Evolutionary conservation across 2,113 vertebrate species (phyloP).

Genomic region (Aphyosemion australe): DNA sequence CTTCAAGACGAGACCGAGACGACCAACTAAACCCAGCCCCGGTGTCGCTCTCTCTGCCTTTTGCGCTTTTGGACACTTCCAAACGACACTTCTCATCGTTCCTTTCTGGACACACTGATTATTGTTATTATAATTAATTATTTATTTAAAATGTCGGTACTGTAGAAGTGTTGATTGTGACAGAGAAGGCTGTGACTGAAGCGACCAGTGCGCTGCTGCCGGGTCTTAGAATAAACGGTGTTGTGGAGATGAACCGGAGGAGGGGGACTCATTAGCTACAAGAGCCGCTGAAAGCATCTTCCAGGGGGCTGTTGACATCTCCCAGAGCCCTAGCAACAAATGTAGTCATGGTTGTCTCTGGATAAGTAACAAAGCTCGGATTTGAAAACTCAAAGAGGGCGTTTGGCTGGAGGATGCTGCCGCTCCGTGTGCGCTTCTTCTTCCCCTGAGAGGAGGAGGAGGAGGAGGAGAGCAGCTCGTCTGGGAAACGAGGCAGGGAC

Average conservation of each 20-base stretch:
- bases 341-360: constrained; percentile 8
- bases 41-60: neutral
- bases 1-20: constrained; percentile 46
- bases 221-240: constrained; percentile 18
- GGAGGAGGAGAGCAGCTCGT: constrained; percentile 22
- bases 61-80: constrained; percentile 20
- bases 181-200: constrained; percentile 1
- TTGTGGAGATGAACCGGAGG: constrained; percentile 43
- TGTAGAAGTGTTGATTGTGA: neutral
- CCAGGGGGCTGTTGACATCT: constrained; percentile 40
- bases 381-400: neutral
- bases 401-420: constrained; percentile 39
- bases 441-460: constrained; percentile 47
- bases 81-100: constrained; percentile 21
- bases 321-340: constrained; percentile 20
- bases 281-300: constrained; percentile 27
- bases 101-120: constrained; percentile 20
- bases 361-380: constrained; percentile 7
- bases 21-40: constrained; percentile 25
- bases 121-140: neutral
- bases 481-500: constrained; percentile 24
- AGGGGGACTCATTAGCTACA: constrained; percentile 38
- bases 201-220: neutral
- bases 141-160: neutral
- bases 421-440: constrained; percentile 37